Evolutionary conservation across 2,113 vertebrate genomes (phyloP).

Genomic region (Pituophis catenifer): DNA sequence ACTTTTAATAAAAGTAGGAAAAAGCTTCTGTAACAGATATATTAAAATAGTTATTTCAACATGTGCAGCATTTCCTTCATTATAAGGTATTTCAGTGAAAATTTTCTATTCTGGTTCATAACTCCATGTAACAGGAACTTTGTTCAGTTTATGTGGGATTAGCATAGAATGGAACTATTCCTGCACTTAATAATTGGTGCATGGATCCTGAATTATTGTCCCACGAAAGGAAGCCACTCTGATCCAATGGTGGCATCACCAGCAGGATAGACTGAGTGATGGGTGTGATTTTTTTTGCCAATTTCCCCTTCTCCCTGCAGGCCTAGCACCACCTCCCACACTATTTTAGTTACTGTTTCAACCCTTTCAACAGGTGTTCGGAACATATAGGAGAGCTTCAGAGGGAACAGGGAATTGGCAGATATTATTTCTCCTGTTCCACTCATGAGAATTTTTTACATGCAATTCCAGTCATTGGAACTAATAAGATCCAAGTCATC

Average conservation of each 20-base stretch:
- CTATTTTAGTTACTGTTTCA: neutral
- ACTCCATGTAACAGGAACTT: neutral
- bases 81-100: neutral
- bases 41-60: neutral
- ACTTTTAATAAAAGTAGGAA: neutral
- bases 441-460: neutral
- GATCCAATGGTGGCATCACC: neutral
- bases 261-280: neutral
- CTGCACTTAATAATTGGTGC: neutral
- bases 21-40: neutral
- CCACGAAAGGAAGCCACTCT: neutral
- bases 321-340: neutral
- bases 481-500: neutral
- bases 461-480: neutral
- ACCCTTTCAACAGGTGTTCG: neutral
- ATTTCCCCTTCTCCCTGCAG: neutral
- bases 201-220: neutral
- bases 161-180: neutral
- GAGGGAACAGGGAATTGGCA: neutral
- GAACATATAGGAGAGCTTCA: neutral
- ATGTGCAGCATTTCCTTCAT: neutral
- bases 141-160: neutral
- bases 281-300: neutral
- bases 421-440: neutral
- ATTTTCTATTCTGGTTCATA: neutral